Base-by-base conservation (phyloP, 1,140 invertebrate genomes). In the Pogonomyrmex barbatus region DNA sequence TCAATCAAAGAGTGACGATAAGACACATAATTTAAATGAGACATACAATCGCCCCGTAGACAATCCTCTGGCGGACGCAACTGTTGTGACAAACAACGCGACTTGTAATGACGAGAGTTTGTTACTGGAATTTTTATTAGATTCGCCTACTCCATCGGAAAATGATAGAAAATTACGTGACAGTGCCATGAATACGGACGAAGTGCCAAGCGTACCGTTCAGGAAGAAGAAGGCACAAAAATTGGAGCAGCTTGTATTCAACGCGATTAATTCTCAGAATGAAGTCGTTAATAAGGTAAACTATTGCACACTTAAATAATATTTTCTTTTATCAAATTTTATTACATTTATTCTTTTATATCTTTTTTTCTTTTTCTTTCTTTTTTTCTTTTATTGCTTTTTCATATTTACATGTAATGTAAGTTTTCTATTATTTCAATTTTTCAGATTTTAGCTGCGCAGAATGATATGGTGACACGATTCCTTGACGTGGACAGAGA, bases 231-330 rank as follows among this genome's bases (percentile, higher is more conserved):
- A 94, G 71, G 93, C 91, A 4, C 94, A 95, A 30, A 95, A 95
- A 75, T 45, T 95, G 14, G 95, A 95, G 75, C 93, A 94, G 30
- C 82, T 95, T 9, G 92, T 95, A 85, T 47, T 95, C 12, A 94
- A 86, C 86, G 95, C 95, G 2, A 95, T 95, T 42, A 95, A 92
- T 89, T 95, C 94, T 30, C 95, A 95, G 75, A 95, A 92, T 73
- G 95, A 95, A 89, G 94, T 95, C 9, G 94, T 95, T 1, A 95
- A 95, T 89, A 95, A 95, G 91, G 94, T 95, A 89, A 45, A 4
- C 8, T 87, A 65, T 68, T 45, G 8, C 42, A 30, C 0, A 0
- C 4, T 42, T 62, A 24, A 24, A 24, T 30, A 83, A 83, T 65
- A 36, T 33, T 65, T 5, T 4, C 60, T 30, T 86, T 52, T 63